Percentiles rank a stretch among this genome's conserved stretches.
phyloP scores from a whole-genome alignment of 2,888 invertebrate species.

The Drosophila meridiana region DNA sequence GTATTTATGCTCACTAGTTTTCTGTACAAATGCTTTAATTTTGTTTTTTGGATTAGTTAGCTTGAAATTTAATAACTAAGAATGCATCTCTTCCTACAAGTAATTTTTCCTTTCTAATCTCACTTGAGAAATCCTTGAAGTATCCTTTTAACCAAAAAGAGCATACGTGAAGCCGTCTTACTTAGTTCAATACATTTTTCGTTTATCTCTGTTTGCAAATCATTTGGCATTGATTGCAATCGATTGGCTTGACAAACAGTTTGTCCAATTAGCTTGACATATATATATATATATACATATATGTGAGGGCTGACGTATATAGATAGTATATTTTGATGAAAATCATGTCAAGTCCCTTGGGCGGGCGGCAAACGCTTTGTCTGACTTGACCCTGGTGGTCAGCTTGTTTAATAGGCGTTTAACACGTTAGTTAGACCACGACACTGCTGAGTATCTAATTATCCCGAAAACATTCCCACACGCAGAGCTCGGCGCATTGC shows the following conservation, averaged over 20 bases:
- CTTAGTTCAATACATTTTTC: too few species aligned
- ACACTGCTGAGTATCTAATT: constrained; percentile 53
- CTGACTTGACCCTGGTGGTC: constrained; percentile 47
- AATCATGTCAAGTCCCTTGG: constrained; percentile 47
- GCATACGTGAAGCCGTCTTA: constrained; percentile 3
- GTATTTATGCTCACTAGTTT: too few species aligned
- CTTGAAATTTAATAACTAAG: too few species aligned
- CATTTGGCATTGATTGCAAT: constrained; percentile 62
- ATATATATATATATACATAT: neutral
- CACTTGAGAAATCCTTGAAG: too few species aligned
- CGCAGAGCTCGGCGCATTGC: constrained; percentile 19
- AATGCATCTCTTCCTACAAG: too few species aligned
- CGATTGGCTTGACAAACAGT: constrained; percentile 52
- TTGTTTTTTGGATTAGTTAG: too few species aligned
- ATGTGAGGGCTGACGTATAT: neutral
- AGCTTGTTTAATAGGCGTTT: constrained; percentile 54
- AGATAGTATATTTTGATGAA: constrained; percentile 1
- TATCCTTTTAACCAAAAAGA: neutral
- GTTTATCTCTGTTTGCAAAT: constrained; percentile 70
- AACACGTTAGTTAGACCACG: constrained; percentile 52
- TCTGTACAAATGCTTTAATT: too few species aligned
- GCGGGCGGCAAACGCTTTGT: constrained; percentile 25
- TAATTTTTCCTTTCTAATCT: too few species aligned
- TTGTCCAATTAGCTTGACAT: constrained; percentile 62
- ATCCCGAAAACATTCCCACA: constrained; percentile 50